Base-by-base conservation (phyloP, 2,888 invertebrate species). In the Aleiodes alternator region DNA sequence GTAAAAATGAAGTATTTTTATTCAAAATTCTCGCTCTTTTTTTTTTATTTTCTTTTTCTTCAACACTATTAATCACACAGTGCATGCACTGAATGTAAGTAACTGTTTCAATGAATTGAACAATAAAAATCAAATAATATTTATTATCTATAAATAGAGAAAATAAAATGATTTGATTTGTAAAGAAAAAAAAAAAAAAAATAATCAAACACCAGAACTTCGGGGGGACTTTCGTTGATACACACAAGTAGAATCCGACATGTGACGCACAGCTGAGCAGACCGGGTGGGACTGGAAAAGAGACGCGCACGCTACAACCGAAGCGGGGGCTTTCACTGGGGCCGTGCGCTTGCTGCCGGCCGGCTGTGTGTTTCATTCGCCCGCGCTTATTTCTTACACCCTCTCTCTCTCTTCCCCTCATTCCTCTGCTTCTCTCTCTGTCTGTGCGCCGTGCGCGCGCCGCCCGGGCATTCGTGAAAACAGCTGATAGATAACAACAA, bases 401-500 rank as follows among this genome's bases (percentile, higher is more conserved):
- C 85, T 88, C 87, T 87, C 87, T 88, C 23, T 23, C 23, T 23
- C 23, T 23, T 23, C 89, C 88, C 87, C 90, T 86, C 90, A 29
- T 69, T 48, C 14, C 14, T 43, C 43, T 43, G 9, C 43, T 69
- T 34, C 9, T 43, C 71, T 34, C 9, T 43, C 43, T 43, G 7
- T 43, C 43, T 8, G 43, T 11, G 43, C 43, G 43, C 11, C 9
- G 0, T 11, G 71, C 78, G 55, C 76, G 79, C 84, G 79, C 82
- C 84, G 84, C 83, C 86, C 87, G 68, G 68, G 50, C 31, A 31
- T 34, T 53, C 87, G 86, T 87, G 87, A 84, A 87, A 89, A 92
- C 92, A 92, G 92, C 92, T 92, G 92, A 92, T 91, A 89, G 92
- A 92, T 92, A 92, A 93, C 92, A 93, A 93, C 93, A 93, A 93